Evolutionary conservation across 2,888 invertebrate species (phyloP).

Genomic region (Cynaeus angustus): DNA sequence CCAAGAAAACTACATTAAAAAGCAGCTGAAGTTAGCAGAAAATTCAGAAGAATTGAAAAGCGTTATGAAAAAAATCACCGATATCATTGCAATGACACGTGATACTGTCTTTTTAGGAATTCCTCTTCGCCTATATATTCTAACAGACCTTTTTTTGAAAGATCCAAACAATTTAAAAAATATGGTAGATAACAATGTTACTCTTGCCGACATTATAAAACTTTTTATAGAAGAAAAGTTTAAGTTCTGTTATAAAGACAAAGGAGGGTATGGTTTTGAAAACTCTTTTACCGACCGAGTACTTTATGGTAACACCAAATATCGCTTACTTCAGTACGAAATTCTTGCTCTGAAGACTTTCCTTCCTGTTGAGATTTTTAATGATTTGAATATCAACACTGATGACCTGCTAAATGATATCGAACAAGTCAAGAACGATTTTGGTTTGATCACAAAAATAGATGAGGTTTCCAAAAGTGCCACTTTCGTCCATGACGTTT

Average conservation of each 20-base stretch:
- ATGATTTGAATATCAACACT: not conserved
- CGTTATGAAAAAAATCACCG: not conserved
- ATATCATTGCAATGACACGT: not conserved
- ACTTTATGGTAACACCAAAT: not conserved
- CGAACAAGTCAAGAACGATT: slow-evolving; percentile 1
- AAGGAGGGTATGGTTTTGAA: not conserved
- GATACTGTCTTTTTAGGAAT: not conserved
- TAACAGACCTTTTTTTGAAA: not conserved
- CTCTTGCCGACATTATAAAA: not conserved
- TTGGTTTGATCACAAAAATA: not conserved
- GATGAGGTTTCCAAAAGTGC: not conserved
- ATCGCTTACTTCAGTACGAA: not conserved
- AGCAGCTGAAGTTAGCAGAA: not conserved
- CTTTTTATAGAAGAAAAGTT: not conserved
- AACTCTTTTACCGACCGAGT: not conserved
- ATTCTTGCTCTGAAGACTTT: not conserved
- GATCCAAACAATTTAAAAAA: not conserved
- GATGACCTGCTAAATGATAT: not conserved
- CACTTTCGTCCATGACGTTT: not conserved
- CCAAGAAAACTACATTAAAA: slow-evolving; percentile 1
- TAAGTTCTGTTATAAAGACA: not conserved
- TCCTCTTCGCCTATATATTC: not conserved
- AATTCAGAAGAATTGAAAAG: not conserved
- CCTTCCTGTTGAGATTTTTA: not conserved
- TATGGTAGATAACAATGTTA: not conserved